phyloP scores from a whole-genome alignment of 1,140 invertebrate species.

The Coelopa frigida region DNA sequence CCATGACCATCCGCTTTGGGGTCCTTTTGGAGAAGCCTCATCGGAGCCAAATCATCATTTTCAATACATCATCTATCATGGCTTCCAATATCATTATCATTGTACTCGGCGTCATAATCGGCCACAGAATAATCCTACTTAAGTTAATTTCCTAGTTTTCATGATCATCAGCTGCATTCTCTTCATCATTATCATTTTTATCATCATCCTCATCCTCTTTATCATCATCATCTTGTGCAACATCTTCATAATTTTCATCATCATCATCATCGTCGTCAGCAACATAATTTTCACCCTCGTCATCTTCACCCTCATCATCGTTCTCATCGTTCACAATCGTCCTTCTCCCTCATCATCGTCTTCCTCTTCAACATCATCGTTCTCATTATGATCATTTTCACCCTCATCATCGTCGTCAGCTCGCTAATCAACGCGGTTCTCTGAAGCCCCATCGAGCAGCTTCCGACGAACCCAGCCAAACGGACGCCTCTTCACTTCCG shows the following conservation, averaged over 20 bases:
- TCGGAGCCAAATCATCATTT: too few relatives aligned
- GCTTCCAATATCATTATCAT: background rate
- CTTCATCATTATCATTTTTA: background rate
- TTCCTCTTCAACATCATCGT: background rate
- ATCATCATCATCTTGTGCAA: background rate
- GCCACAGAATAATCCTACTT: background rate
- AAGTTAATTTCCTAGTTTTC: background rate
- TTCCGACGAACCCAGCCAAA: too few relatives aligned
- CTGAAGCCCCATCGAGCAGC: too few relatives aligned
- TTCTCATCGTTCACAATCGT: background rate
- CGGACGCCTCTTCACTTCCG: too few relatives aligned
- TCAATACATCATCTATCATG: too few relatives aligned
- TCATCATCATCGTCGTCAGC: background rate
- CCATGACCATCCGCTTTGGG: too few relatives aligned
- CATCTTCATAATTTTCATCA: background rate
- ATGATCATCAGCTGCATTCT: background rate
- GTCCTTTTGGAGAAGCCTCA: too few relatives aligned
- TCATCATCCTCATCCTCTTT: background rate
- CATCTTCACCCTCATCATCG: background rate
- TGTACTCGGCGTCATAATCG: background rate
- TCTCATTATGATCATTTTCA: background rate
- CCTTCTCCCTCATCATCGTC: background rate
- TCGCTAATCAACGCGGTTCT: background rate
- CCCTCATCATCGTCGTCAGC: background rate
- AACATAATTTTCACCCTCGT: background rate